A percentile compares a stretch with the other conserved stretches of the same genome.
Evolutionary conservation across 2,797 vertebrate genomes (phyloP).

Genomic region (Eutrigla gurnardus): DNA sequence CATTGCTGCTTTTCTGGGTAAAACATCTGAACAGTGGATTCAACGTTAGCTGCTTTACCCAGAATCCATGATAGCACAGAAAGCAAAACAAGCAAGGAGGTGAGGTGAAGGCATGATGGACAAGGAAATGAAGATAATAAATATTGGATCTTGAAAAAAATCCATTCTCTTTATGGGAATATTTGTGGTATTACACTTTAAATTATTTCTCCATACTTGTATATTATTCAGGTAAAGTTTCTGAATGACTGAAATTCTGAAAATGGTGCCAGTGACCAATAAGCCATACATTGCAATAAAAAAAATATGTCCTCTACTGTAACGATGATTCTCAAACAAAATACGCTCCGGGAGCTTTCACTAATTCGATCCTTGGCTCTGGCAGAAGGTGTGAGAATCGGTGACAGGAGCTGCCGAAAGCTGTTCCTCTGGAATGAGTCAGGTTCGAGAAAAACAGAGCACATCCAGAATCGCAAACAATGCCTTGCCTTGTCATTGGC

Average conservation of each 20-base stretch:
- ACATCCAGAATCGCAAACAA: constrained; percentile 56
- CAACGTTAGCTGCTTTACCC: constrained; percentile 7
- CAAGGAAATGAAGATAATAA: constrained; percentile 39
- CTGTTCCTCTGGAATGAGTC: constrained; percentile 31
- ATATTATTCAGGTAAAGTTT: not conserved
- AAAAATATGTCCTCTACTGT: not conserved
- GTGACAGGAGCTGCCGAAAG: constrained; percentile 15
- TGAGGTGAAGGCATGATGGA: constrained; percentile 31
- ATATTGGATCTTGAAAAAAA: constrained; percentile 24
- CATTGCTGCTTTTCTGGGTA: not conserved
- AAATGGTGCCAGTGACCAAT: not conserved
- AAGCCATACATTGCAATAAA: not conserved
- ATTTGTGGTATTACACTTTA: constrained; percentile 8
- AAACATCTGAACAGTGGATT: constrained; percentile 12
- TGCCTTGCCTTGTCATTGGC: constrained; percentile 53
- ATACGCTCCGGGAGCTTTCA: constrained; percentile 44
- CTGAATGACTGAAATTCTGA: not conserved
- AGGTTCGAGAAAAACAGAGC: constrained; percentile 33
- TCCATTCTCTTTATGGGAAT: constrained; percentile 10
- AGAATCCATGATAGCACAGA: constrained; percentile 34
- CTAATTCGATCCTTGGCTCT: constrained; percentile 37
- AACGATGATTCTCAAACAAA: constrained; percentile 37
- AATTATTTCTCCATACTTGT: constrained; percentile 14
- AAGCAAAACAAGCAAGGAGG: constrained; percentile 49
- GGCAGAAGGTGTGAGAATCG: constrained; percentile 51